A percentile compares a stretch with the other conserved stretches of the same genome.
These are phyloP conservation scores for Cynoglossus semilaevis DNA, from an alignment of 2,113 vertebrate species.

Conservation along the genomic window DNA sequence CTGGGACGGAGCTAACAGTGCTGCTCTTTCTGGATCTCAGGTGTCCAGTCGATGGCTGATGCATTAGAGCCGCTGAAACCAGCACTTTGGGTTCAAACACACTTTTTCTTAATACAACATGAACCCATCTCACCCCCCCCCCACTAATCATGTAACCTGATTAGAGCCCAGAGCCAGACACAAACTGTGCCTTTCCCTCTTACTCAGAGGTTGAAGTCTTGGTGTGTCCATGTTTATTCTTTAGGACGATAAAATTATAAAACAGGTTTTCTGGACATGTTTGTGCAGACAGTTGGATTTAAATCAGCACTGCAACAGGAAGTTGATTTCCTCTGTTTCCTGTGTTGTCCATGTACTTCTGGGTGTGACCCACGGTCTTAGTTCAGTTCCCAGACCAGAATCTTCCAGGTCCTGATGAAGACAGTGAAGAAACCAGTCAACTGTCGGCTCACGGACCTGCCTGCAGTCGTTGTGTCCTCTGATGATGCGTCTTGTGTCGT, in stretches of 20 bases:
- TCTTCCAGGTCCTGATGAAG: neutral
- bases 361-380: neutral
- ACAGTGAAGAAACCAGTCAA: too few relatives aligned
- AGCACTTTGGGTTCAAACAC: conserved; percentile 81
- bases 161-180: conserved; percentile 59
- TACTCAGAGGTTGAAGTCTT: too few relatives aligned
- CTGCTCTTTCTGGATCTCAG: conserved; percentile 66
- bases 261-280: too few relatives aligned
- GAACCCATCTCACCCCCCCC: conserved; percentile 78
- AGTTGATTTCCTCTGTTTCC: conserved; percentile 5
- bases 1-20: conserved; percentile 63
- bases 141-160: conserved; percentile 82
- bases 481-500: too few relatives aligned
- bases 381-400: conserved; percentile 9
- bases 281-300: too few relatives aligned
- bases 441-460: too few relatives aligned
- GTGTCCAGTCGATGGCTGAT: conserved; percentile 83
- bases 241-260: too few relatives aligned
- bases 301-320: too few relatives aligned
- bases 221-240: too few relatives aligned
- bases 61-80: conserved; percentile 77
- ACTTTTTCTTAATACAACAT: conserved; percentile 84
- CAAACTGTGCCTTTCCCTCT: conserved; percentile 49
- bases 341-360: neutral
- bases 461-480: too few relatives aligned